Evolutionary conservation across 2,113 vertebrate genomes (phyloP), one percentile per base, ranked within the genome.

Genomic region (Brachyhypopomus occidentalis): DNA sequence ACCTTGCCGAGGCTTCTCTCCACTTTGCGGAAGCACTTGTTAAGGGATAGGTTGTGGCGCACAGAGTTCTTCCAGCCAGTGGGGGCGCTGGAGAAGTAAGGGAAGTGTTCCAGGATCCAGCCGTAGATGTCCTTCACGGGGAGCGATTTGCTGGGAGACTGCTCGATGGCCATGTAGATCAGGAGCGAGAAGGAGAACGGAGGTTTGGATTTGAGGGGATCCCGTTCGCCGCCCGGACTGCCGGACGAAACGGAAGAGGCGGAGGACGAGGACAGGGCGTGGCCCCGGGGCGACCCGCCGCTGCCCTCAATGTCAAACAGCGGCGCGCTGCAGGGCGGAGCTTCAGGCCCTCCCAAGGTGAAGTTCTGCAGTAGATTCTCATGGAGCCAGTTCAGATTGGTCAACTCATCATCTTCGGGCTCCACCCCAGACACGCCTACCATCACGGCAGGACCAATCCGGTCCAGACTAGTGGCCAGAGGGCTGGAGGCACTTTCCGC

Each of bases 61-160:
- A 99, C 97, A 0, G 97, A 99, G 94, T 99, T 99, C 94, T 99
- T 99, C 98, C 98, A 99, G 82, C 97, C 98, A 0, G 96, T 98
- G 78, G 98, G 97, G 20, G 97, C 97, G 0, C 96, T 98, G 87
- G 97, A 96, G 12, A 99, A 99, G 88, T 99, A 99, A 0, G 98
- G 98, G 90, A 99, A 99, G 88, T 96, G 95, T 87, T 99, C 95
- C 83, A 99, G 93, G 88, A 99, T 98, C 98, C 97, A 99, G 88
- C 95, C 96, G 70, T 99, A 99, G 91, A 99, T 99, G 88, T 99
- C 97, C 89, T 98, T 99, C 27, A 99, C 98, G 2, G 97, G 98
- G 88, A 99, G 89, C 82, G 97, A 98, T 86, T 99, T 99, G 91
- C 95, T 96, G 86, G 97, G 95, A 34, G 97, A 98, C 89, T 99